A percentile compares a stretch with the other conserved stretches of the same genome.
phyloP scores from a whole-genome alignment of 2,888 invertebrate species.

The Sinohyriopsis cumingii region DNA sequence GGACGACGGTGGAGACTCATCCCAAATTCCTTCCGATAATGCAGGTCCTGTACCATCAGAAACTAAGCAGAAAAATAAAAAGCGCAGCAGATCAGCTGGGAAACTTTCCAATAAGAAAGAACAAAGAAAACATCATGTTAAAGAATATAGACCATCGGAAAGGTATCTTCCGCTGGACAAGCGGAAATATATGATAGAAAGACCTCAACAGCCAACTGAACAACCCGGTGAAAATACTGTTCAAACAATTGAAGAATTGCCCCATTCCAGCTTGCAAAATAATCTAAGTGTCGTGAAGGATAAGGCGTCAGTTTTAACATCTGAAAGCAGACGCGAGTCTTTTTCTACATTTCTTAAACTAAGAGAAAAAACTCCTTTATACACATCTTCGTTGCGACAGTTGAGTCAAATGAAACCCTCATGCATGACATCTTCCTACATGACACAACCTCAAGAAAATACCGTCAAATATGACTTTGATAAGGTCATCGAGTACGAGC shows the following conservation, averaged over 20 bases:
- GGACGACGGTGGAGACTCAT: too few species aligned
- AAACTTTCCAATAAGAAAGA: slow-evolving; percentile 1
- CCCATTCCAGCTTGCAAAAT: slow-evolving; percentile 1
- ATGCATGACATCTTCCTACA: too few species aligned
- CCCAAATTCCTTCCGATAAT: too few species aligned
- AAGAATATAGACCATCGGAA: slow-evolving; percentile 3
- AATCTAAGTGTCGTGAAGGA: too few species aligned
- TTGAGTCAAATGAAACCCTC: too few species aligned
- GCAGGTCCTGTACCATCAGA: too few species aligned
- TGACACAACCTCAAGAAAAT: too few species aligned
- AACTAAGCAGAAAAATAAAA: slow-evolving; percentile 9
- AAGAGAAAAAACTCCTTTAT: slow-evolving; percentile 11
- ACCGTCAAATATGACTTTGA: too few species aligned
- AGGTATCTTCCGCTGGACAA: slow-evolving; percentile 30
- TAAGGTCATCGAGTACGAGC: too few species aligned
- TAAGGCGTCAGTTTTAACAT: too few species aligned
- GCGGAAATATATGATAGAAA: slow-evolving; percentile 37
- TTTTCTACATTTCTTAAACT: slow-evolving; percentile 21
- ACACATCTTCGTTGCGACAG: slow-evolving; percentile 3
- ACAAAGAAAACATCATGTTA: slow-evolving; percentile 6
- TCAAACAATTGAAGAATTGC: too few species aligned
- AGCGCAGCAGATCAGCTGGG: slow-evolving; percentile 18
- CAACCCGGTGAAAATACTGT: neutral
- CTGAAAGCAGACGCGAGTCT: slow-evolving; percentile 15
- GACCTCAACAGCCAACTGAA: slow-evolving; percentile 3